Conservation (phyloP, 2,113 vertebrate genomes). For the Calonectris borealis region DNA sequence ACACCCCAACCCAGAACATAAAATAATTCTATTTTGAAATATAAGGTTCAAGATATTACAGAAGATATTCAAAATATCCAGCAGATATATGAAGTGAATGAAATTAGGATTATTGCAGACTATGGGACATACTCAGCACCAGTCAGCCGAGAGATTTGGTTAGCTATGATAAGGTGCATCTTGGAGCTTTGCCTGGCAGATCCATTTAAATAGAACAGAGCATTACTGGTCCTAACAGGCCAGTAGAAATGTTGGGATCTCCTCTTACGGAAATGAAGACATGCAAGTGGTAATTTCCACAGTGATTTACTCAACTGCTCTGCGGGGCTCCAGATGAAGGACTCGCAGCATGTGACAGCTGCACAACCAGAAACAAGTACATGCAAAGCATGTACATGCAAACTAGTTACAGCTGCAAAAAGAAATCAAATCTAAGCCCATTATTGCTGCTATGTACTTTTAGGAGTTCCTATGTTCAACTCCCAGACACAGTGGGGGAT, state of each 20-base stretch:
- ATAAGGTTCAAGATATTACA: neutral
- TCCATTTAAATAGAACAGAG: neutral
- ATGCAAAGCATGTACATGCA: neutral
- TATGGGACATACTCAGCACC: neutral
- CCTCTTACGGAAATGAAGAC: neutral
- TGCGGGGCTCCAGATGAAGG: neutral
- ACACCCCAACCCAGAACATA: neutral
- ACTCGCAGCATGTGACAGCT: neutral
- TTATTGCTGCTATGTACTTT: neutral
- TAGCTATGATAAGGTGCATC: neutral
- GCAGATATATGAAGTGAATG: neutral
- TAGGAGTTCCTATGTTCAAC: neutral
- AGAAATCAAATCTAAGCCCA: neutral
- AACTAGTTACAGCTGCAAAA: neutral
- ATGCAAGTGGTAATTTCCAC: neutral
- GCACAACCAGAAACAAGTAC: neutral
- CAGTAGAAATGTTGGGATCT: neutral
- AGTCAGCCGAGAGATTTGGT: neutral
- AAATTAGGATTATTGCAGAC: neutral
- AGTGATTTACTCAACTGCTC: neutral
- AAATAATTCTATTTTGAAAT: neutral
- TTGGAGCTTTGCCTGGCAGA: neutral
- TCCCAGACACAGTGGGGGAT: neutral
- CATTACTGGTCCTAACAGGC: neutral
- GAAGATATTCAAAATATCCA: neutral